These are phyloP conservation scores for Metellina segmentata DNA, from an alignment of 2,888 invertebrate species.

Conservation along the genomic window DNA sequence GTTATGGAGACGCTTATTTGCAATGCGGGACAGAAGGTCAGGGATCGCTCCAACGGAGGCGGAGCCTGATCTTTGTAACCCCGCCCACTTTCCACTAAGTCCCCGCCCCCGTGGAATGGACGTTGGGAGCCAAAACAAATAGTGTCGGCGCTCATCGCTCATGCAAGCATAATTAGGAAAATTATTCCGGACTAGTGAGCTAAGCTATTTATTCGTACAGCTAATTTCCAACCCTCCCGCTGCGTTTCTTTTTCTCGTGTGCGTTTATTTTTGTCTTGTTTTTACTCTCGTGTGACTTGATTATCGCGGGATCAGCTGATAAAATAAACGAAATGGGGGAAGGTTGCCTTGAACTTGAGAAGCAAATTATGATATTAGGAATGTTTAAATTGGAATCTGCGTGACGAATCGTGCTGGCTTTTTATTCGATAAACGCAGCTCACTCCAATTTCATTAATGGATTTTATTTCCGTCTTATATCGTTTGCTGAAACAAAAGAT, in stretches of 20 bases:
- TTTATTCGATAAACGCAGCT: constrained; percentile 44
- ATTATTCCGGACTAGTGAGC: constrained; percentile 70
- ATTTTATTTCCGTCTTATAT: constrained; percentile 3
- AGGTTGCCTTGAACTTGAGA: constrained; percentile 66
- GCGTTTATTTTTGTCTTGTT: constrained; percentile 36
- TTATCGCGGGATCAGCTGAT: constrained; percentile 29
- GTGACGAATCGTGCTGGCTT: neutral
- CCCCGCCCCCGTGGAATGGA: constrained; percentile 5
- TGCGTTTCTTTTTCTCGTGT: constrained; percentile 17
- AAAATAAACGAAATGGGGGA: constrained; percentile 26
- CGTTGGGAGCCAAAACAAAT: constrained; percentile 61
- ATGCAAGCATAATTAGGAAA: constrained; percentile 76
- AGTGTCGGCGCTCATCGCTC: constrained; percentile 72
- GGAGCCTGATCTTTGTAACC: constrained; percentile 19
- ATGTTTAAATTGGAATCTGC: constrained; percentile 46
- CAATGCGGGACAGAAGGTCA: constrained; percentile 64
- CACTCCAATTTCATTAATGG: constrained; percentile 40
- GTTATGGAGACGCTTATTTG: constrained; percentile 72
- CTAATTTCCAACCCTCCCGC: constrained; percentile 56
- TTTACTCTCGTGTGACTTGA: constrained; percentile 8
- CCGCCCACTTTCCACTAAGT: constrained; percentile 1
- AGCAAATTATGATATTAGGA: constrained; percentile 57
- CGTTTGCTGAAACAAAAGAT: neutral
- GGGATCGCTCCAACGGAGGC: constrained; percentile 51
- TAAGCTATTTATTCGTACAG: constrained; percentile 69